phyloP scores from a whole-genome alignment of 2,113 vertebrate species.

The Osmerus mordax region DNA sequence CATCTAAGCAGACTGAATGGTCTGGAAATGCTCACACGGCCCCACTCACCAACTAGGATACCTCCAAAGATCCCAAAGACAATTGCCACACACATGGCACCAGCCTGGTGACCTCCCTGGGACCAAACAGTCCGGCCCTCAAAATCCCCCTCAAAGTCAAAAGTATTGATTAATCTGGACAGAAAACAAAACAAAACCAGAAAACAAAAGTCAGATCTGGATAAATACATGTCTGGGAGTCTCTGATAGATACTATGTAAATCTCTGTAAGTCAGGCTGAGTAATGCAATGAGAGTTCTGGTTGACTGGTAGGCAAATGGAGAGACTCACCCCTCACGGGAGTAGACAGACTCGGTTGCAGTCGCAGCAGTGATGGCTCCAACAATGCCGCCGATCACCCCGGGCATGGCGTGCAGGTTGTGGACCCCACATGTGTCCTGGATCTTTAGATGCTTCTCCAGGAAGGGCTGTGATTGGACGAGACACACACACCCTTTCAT shows the following conservation, averaged over 20 bases:
- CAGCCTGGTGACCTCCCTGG: conserved; percentile 87
- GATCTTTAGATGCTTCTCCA: conserved; percentile 81
- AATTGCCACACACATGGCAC: conserved; percentile 81
- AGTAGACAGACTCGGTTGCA: conserved; percentile 73
- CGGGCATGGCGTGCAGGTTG: conserved; percentile 90
- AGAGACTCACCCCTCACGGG: conserved; percentile 75
- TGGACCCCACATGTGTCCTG: conserved; percentile 95
- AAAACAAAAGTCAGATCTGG: neutral
- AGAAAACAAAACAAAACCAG: conserved; percentile 15
- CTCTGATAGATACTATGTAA: neutral
- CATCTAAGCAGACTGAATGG: neutral
- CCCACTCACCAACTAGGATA: conserved; percentile 74
- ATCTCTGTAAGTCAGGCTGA: too few species aligned
- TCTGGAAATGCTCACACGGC: neutral
- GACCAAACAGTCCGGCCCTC: conserved; percentile 31
- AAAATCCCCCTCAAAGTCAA: conserved; percentile 64
- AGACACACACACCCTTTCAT: conserved; percentile 69
- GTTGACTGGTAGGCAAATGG: neutral
- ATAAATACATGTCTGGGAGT: neutral
- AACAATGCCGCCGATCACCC: conserved; percentile 85
- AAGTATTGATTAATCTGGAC: conserved; percentile 72
- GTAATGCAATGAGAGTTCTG: neutral
- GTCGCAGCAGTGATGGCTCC: conserved; percentile 84
- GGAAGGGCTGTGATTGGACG: conserved; percentile 74
- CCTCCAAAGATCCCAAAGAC: conserved; percentile 87